These are phyloP conservation scores for Sinhomidia bicolor DNA, from an alignment of 2,888 invertebrate genomes.

Conservation along the genomic window DNA sequence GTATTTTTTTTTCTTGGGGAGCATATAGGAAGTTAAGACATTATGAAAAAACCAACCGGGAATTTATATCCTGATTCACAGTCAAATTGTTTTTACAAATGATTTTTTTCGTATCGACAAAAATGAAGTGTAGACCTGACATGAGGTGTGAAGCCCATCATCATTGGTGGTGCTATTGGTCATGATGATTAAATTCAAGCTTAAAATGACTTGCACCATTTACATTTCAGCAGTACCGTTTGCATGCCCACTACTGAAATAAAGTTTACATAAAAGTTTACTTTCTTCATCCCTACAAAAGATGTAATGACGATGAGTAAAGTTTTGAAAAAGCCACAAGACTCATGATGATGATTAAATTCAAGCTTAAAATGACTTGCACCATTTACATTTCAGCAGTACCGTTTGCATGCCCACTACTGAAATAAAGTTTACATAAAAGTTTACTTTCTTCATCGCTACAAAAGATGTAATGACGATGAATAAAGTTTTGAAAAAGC, in stretches of 20 bases:
- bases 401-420: background rate
- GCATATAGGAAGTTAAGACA: too few species aligned
- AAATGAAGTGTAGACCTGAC: too few species aligned
- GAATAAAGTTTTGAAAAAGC: constrained; percentile 26
- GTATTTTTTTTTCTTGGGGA: too few species aligned
- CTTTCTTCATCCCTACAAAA: constrained; percentile 15
- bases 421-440: too few species aligned
- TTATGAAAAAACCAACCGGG: too few species aligned
- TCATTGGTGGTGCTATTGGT: too few species aligned
- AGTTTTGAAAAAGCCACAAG: background rate
- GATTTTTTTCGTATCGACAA: too few species aligned
- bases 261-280: background rate
- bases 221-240: background rate
- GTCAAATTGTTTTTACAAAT: too few species aligned
- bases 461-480: constrained; percentile 28
- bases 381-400: background rate
- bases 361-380: background rate
- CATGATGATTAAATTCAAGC: background rate
- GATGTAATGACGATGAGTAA: constrained; percentile 27
- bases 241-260: background rate
- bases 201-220: background rate
- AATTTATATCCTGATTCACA: too few species aligned
- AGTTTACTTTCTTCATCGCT: background rate
- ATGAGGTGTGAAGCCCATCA: too few species aligned
- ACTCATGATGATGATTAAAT: background rate